Base-by-base conservation (phyloP, 2,797 vertebrate species). In the Galaxias olidus region DNA sequence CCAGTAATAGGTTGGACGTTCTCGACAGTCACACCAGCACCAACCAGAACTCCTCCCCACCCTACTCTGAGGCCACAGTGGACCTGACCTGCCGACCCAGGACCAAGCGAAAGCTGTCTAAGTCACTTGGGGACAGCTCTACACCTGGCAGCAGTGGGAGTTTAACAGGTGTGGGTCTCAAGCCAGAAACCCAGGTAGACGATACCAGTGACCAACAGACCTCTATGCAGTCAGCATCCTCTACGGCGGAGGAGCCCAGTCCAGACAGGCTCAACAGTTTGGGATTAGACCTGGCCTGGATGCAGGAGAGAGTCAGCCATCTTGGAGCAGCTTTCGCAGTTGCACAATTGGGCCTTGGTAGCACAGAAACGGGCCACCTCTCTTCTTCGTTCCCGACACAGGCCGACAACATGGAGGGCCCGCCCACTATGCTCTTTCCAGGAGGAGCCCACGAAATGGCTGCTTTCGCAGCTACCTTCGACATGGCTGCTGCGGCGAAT, bases 251-350 rank as follows among this genome's bases (percentile, higher is more conserved):
- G 8, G 66, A 86, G 52, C 69, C 69, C 0, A 81, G 81, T 17
- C 63, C 78, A 0, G 88, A 88, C 4, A 74, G 79, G n/a, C 77
- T 88, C 54, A 74, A 66, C 67, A 75, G 71, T 58, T 65, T 88
- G 70, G 86, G 82, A 60, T 73, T 87, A 62, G 88, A 90, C 55
- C 69, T 90, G 70, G 80, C 84, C 59, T 86, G 81, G 79, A 88
- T 89, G 87, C 88, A 88, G 75, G 86, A 91, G 76, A 67, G 86
- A 11, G 82, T 88, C 58, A 78, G 84, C 42, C 88, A 89, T 51
- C 79, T 89, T 20, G 88, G 88, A 8, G 84, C 88, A 12, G 82
- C 82, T 0, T 88, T 85, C n/a, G n/a, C n/a, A n/a, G n/a, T n/a
- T 12, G 83, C 86, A 9, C 87, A 89, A 61, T 65, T 87, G 45